phyloP scores from a whole-genome alignment of 2,888 invertebrate species.

The Rhagium mordax region DNA sequence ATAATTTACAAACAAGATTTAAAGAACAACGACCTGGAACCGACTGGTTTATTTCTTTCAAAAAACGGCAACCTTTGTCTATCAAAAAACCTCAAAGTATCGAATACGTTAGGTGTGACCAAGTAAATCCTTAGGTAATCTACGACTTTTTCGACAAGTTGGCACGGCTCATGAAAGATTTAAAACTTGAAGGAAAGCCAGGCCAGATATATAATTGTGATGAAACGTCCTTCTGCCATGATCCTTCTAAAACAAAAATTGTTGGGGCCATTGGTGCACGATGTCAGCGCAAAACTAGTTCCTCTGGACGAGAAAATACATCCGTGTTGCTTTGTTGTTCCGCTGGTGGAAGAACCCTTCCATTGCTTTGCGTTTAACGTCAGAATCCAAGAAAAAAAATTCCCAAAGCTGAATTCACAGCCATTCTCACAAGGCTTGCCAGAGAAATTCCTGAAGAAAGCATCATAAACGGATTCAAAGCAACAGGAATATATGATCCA shows the following conservation, averaged over 20 bases:
- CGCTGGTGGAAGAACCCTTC: not conserved
- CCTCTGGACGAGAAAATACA: not conserved
- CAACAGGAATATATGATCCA: not conserved
- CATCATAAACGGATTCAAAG: not conserved
- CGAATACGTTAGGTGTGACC: slow-evolving; percentile 31
- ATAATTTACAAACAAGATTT: slow-evolving; percentile 13
- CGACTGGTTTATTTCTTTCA: slow-evolving; percentile 37
- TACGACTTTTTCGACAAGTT: not conserved
- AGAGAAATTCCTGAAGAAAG: not conserved
- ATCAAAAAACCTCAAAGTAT: slow-evolving; percentile 40
- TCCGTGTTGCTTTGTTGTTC: not conserved
- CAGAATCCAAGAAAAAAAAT: not conserved
- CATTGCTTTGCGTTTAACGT: not conserved
- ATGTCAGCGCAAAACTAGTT: not conserved
- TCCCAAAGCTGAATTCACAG: not conserved
- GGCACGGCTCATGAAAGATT: not conserved
- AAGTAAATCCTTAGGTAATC: not conserved
- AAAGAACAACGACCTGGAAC: slow-evolving; percentile 24
- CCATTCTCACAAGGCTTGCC: not conserved
- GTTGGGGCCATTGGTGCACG: not conserved
- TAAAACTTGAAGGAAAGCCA: not conserved
- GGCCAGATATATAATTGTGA: slow-evolving; percentile 40
- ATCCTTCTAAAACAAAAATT: slow-evolving; percentile 23
- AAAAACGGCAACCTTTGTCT: slow-evolving; percentile 30
- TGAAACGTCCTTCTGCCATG: slow-evolving; percentile 43